A percentile compares a stretch with the other conserved stretches of the same genome.
phyloP scores from a whole-genome alignment of 2,888 invertebrate species.

The Cryptus viduatorius region DNA sequence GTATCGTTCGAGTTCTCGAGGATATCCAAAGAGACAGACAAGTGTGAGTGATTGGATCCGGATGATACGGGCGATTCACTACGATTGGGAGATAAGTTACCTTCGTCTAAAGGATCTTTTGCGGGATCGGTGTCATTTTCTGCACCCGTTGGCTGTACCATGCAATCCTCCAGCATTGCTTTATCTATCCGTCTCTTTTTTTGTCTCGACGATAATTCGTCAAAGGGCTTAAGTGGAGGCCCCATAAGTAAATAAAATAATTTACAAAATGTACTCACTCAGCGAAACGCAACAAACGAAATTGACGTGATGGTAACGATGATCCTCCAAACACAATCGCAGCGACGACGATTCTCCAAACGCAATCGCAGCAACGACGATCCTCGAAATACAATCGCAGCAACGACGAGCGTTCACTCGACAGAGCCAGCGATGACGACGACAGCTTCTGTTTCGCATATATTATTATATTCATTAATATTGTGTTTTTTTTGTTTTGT shows the following conservation, averaged over 20 bases:
- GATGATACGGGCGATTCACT: background rate
- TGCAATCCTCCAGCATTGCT: background rate
- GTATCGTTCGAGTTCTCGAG: background rate
- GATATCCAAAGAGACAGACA: background rate
- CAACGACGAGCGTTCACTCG: no score
- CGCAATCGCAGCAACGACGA: no score
- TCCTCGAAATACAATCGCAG: no score
- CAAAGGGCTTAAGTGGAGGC: background rate
- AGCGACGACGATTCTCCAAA: no score
- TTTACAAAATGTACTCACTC: background rate
- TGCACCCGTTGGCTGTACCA: background rate
- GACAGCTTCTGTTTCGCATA: no score
- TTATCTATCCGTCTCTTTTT: constrained; percentile 6
- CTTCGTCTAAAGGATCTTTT: background rate
- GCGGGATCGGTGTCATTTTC: background rate
- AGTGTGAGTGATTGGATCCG: background rate
- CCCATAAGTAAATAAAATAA: constrained; percentile 1
- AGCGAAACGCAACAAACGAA: no score
- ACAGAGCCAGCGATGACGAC: no score
- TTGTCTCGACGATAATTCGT: background rate
- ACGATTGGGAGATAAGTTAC: background rate
- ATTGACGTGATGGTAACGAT: no score
- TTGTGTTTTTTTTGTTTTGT: no score
- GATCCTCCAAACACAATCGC: no score
- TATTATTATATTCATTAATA: no score